Evolutionary conservation across 1,140 invertebrate species (phyloP).

Genomic region (Nasonia giraulti): DNA sequence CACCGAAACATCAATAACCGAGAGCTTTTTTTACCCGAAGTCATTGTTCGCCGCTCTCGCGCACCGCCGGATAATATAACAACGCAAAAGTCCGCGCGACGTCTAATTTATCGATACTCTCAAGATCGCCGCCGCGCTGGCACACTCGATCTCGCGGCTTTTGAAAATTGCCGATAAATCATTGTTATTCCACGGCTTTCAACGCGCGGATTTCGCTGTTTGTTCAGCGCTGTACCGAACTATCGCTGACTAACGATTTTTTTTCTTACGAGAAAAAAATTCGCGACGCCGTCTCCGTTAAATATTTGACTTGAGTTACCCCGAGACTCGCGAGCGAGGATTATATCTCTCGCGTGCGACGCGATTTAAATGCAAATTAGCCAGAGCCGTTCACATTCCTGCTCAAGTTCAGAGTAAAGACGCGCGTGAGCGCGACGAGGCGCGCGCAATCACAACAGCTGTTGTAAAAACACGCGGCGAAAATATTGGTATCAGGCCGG

Average conservation of each 20-base stretch:
- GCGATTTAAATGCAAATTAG: constrained; percentile 34
- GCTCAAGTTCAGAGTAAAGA: neutral
- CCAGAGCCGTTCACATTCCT: neutral
- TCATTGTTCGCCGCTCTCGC: neutral
- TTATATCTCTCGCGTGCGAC: neutral
- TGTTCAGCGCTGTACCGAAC: neutral
- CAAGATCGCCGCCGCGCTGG: too few species aligned
- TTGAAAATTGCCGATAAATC: neutral
- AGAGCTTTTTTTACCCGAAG: neutral
- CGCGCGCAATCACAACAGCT: neutral
- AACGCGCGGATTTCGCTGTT: neutral
- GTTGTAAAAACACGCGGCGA: neutral
- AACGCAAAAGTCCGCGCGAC: neutral
- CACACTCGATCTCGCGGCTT: neutral
- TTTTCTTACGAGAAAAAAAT: too few species aligned
- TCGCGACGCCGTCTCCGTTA: neutral
- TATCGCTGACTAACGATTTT: neutral
- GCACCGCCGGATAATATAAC: neutral
- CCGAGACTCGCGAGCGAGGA: too few species aligned
- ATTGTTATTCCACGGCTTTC: neutral
- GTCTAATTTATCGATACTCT: neutral
- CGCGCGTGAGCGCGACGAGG: neutral
- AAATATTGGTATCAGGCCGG: neutral
- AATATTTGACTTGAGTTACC: neutral
- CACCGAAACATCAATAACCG: too few species aligned